Conservation (phyloP, 2,888 invertebrate genomes). For the Ditylenchus weischeri region DNA sequence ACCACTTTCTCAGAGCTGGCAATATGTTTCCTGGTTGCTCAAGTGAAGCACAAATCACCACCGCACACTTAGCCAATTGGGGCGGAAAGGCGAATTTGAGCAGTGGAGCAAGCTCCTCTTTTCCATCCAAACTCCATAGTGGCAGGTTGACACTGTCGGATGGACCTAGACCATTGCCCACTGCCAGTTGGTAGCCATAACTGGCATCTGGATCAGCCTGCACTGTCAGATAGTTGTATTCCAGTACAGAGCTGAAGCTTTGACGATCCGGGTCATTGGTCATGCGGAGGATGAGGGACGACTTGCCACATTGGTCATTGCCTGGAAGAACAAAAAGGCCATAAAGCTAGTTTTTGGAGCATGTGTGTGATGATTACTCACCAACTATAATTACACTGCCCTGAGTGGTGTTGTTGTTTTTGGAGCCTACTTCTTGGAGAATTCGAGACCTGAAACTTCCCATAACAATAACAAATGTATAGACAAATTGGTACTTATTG, state of each 20-base stretch:
- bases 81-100: conserved; percentile 46
- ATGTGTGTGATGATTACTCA: conserved; percentile 17
- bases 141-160: conserved; percentile 46
- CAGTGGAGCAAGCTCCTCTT: conserved; percentile 44
- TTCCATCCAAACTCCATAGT: conserved; percentile 51
- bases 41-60: conserved; percentile 48
- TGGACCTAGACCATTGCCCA: conserved; percentile 46
- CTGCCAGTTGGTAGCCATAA: conserved; percentile 54
- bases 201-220: conserved; percentile 52
- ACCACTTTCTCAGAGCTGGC: conserved; percentile 48
- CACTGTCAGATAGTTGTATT: conserved; percentile 50
- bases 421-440: conserved; percentile 47
- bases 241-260: conserved; percentile 44
- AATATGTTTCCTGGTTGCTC: conserved; percentile 46
- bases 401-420: conserved; percentile 40
- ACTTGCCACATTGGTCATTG: conserved; percentile 48
- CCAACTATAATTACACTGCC: conserved; percentile 51
- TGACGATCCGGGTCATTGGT: conserved; percentile 33
- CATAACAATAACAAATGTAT: neutral
- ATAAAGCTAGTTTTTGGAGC: neutral
- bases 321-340: conserved; percentile 31
- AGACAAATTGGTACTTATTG: no score
- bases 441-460: conserved; percentile 43
- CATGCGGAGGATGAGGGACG: conserved; percentile 47
- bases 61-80: conserved; percentile 40